These are phyloP conservation scores for Prostheceraeus crozeri DNA, from an alignment of 2,888 invertebrate genomes.

Conservation along the genomic window DNA sequence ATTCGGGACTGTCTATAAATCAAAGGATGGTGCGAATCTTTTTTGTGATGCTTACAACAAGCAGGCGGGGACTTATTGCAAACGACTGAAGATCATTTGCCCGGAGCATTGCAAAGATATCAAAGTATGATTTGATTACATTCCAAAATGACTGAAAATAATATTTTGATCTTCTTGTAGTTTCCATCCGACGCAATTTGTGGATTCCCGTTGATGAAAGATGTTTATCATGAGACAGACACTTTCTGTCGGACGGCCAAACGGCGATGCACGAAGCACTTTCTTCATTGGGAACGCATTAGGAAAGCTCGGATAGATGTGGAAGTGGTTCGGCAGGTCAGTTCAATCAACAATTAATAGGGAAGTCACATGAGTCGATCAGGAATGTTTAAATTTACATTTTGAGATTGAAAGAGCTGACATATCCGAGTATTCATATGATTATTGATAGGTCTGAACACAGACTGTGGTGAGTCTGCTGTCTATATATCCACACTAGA, in stretches of 20 bases:
- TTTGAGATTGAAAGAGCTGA: no score
- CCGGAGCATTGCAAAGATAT: slow-evolving; percentile 72
- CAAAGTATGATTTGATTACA: background rate
- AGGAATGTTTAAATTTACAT: no score
- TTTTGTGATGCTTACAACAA: slow-evolving; percentile 93
- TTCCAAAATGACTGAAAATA: background rate
- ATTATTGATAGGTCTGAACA: no score
- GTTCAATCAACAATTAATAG: no score
- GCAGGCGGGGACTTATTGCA: slow-evolving; percentile 81
- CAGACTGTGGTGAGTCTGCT: no score
- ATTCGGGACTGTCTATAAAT: no score
- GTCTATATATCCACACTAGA: no score
- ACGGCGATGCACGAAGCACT: slow-evolving; percentile 80
- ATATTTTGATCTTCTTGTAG: slow-evolving; percentile 42
- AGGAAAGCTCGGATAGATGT: slow-evolving; percentile 86
- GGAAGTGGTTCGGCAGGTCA: slow-evolving; percentile 65
- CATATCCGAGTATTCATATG: no score
- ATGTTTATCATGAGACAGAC: slow-evolving; percentile 74
- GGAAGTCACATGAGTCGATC: no score
- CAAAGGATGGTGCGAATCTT: slow-evolving; percentile 86
- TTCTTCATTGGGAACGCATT: slow-evolving; percentile 82
- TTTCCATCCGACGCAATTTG: slow-evolving; percentile 65
- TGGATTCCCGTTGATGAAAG: slow-evolving; percentile 77
- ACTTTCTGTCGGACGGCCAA: slow-evolving; percentile 74
- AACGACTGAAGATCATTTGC: slow-evolving; percentile 83